These are phyloP conservation scores for Hemithea aestivaria DNA, from an alignment of 2,888 invertebrate species.

Conservation along the genomic window DNA sequence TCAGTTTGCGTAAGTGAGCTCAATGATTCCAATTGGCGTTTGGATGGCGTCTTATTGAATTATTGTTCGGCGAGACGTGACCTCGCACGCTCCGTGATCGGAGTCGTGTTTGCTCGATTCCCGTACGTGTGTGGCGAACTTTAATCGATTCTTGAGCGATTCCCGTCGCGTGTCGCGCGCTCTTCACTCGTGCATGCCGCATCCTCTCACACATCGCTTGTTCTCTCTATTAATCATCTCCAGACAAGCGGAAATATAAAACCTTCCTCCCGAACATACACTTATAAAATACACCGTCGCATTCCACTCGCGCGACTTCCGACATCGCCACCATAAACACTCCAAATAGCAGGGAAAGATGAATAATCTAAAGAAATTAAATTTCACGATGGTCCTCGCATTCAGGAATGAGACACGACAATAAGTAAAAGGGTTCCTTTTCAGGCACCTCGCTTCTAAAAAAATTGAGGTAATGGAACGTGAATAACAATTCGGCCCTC, in stretches of 20 bases:
- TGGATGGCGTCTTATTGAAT: conserved; percentile 67
- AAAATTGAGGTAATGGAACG: conserved; percentile 77
- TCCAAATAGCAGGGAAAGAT: conserved; percentile 36
- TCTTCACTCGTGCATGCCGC: conserved; percentile 34
- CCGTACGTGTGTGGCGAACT: conserved; percentile 57
- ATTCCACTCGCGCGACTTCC: conserved; percentile 26
- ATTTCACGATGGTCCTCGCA: conserved; percentile 61
- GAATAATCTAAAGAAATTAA: conserved; percentile 63
- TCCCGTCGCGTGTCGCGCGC: conserved; percentile 46
- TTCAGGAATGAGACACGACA: conserved; percentile 71
- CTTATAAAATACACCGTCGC: conserved; percentile 1
- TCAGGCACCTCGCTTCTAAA: conserved; percentile 70
- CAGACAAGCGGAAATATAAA: conserved; percentile 24
- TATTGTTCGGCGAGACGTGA: conserved; percentile 61
- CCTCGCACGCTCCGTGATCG: conserved; percentile 43
- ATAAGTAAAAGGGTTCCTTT: conserved; percentile 75
- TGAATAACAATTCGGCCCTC: conserved; percentile 74
- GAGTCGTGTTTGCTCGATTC: conserved; percentile 63
- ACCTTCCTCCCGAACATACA: conserved; percentile 13
- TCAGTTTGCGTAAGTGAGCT: conserved; percentile 37
- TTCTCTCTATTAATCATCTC: conserved; percentile 17
- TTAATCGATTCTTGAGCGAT: conserved; percentile 64
- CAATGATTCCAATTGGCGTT: conserved; percentile 51
- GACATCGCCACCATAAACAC: conserved; percentile 33
- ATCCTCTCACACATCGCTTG: conserved; percentile 3